Conservation (phyloP, 2,113 vertebrate species). For the Fulica atra region DNA sequence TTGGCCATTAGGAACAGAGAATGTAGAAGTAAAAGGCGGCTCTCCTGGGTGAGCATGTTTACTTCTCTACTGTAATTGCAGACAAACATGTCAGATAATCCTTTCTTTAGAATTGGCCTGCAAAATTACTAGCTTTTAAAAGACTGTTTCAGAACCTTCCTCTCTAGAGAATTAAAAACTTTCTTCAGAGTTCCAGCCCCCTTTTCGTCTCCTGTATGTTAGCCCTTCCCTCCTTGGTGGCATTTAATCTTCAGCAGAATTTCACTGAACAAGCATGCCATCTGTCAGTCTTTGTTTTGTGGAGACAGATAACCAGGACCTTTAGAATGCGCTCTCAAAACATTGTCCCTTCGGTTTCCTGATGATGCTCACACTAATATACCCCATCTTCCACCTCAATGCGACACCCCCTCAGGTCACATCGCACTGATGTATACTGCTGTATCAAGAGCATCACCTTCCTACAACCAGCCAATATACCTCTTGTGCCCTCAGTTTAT, state of each 20-base stretch:
- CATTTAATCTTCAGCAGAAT: background rate
- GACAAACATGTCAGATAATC: background rate
- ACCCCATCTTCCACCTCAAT: background rate
- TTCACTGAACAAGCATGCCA: background rate
- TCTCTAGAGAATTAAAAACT: background rate
- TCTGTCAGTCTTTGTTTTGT: background rate
- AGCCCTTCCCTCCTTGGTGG: background rate
- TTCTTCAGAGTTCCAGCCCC: background rate
- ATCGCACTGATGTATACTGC: background rate
- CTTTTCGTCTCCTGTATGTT: background rate
- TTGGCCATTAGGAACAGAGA: background rate
- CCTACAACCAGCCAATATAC: background rate
- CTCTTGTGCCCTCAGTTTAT: background rate
- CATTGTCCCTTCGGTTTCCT: background rate
- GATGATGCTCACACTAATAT: background rate
- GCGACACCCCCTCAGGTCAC: background rate
- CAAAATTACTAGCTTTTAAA: background rate
- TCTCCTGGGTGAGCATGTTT: conserved; percentile 11
- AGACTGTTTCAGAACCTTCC: background rate
- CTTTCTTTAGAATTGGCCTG: background rate
- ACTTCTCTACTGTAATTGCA: background rate
- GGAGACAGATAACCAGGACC: background rate
- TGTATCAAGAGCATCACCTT: background rate
- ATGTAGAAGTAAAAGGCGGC: background rate
- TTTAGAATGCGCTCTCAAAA: background rate